Evolutionary conservation across 2,888 invertebrate genomes (phyloP).

Genomic region (Trichogramma dendrolimi): DNA sequence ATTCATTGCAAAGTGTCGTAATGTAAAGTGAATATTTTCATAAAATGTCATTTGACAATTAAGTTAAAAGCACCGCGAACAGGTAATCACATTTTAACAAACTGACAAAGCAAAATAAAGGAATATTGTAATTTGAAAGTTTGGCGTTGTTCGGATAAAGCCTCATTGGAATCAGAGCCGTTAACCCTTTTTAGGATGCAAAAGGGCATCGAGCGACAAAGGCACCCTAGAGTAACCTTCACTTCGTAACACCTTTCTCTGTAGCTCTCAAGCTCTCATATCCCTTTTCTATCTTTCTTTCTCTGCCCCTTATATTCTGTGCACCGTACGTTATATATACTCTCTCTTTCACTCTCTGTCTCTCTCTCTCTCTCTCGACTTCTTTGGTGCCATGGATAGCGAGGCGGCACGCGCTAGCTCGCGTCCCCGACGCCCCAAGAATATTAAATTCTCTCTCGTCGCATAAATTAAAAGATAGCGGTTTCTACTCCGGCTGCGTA

Average conservation of each 20-base stretch:
- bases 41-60: no score
- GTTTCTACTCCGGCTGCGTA: slow-evolving; percentile 40
- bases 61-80: no score
- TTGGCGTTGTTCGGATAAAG: no score
- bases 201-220: slow-evolving; percentile 34
- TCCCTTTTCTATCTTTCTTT: slow-evolving; percentile 1
- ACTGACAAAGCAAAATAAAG: no score
- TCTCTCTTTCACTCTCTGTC: background rate
- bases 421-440: slow-evolving; percentile 43
- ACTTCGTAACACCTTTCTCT: slow-evolving; percentile 12
- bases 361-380: background rate
- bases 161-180: slow-evolving; percentile 18
- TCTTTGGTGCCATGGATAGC: background rate
- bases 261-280: background rate
- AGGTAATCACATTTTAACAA: no score
- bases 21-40: no score
- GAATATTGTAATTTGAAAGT: no score
- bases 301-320: background rate
- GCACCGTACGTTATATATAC: background rate
- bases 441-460: slow-evolving; percentile 49
- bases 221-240: slow-evolving; percentile 38
- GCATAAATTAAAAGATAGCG: slow-evolving; percentile 51
- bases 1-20: no score
- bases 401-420: slow-evolving; percentile 32
- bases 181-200: slow-evolving; percentile 44